A percentile compares a stretch with the other conserved stretches of the same genome.
Evolutionary conservation across 2,113 vertebrate species (phyloP).

Genomic region (Aldabrachelys gigantea): DNA sequence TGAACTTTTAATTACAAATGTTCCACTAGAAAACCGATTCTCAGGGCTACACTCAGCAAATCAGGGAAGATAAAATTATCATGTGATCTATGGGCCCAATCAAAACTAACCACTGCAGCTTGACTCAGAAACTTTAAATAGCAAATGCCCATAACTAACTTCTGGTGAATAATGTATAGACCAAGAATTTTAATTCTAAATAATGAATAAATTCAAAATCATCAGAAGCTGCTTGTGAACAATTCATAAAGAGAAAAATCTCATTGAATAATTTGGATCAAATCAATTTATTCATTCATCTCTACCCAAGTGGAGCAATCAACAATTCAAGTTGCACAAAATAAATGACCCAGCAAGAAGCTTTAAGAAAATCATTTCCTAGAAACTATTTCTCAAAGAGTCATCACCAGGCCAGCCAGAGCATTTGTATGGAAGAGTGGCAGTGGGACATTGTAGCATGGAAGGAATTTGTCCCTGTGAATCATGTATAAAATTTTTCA

Average conservation of each 20-base stretch:
- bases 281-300: background rate
- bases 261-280: background rate
- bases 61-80: rapidly evolving
- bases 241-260: background rate
- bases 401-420: rapidly evolving
- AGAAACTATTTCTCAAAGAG: background rate
- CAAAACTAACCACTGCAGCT: background rate
- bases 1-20: background rate
- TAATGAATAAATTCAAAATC: background rate
- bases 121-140: background rate
- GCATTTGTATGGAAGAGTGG: background rate
- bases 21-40: background rate
- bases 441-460: background rate
- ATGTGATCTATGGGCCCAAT: background rate
- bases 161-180: background rate
- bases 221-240: background rate
- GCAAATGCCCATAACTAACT: background rate
- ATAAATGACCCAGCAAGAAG: background rate
- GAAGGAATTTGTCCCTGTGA: rapidly evolving
- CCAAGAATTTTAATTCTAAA: too few relatives aligned
- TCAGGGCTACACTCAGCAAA: background rate
- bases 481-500: rapidly evolving
- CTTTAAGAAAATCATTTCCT: rapidly evolving
- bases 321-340: rapidly evolving
- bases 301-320: background rate